Conservation (phyloP, 1,140 invertebrate genomes). For the Panagrolaimus sp. region DNA sequence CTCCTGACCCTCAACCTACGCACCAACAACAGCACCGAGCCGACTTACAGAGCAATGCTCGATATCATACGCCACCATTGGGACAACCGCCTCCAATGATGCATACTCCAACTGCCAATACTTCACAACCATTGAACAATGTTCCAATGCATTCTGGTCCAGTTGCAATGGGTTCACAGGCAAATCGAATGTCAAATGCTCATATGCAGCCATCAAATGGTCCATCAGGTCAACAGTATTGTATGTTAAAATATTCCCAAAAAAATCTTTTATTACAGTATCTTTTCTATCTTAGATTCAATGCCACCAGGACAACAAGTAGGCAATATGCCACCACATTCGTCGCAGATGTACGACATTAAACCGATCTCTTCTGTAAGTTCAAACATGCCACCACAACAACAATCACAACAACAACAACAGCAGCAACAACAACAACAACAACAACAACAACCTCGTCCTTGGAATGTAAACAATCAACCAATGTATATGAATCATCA, state of each 20-base stretch:
- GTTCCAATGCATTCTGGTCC: neutral
- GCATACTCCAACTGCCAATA: constrained; percentile 19
- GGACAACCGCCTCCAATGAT: constrained; percentile 52
- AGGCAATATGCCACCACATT: constrained; percentile 15
- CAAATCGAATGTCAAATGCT: neutral
- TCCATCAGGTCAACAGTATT: constrained; percentile 6
- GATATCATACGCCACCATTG: constrained; percentile 36
- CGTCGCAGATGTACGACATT: constrained; percentile 13
- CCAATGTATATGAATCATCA: constrained; percentile 11
- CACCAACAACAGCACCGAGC: constrained; percentile 38
- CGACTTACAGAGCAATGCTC: constrained; percentile 20
- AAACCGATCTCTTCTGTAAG: constrained; percentile 7
- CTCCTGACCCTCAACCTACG: constrained; percentile 58
- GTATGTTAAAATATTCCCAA: neutral
- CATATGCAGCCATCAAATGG: neutral
- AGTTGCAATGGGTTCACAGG: neutral
- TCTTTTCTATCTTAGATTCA: neutral
- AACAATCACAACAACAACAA: neutral
- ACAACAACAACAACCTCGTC: neutral
- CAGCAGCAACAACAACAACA: constrained; percentile 5
- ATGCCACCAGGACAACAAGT: neutral
- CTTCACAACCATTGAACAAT: constrained; percentile 3
- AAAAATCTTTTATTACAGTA: neutral
- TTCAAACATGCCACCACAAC: constrained; percentile 17
- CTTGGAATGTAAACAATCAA: neutral